Evolutionary conservation across 2,113 vertebrate species (phyloP).

Genomic region (Pterophyllum scalare): DNA sequence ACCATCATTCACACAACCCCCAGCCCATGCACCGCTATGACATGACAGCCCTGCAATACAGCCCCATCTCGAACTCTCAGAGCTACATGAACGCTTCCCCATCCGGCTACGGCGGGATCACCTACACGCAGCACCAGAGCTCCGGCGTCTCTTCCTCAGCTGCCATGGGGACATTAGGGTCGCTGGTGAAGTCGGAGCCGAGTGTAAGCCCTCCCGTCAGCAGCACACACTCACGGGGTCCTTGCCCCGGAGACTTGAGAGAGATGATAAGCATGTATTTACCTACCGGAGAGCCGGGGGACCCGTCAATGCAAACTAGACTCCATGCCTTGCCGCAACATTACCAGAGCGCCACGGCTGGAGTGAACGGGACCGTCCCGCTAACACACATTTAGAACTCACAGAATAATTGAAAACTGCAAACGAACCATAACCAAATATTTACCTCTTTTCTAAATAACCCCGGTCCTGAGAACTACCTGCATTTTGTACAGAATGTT

Average conservation of each 20-base stretch:
- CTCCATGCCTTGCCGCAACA: slow-evolving; percentile 95
- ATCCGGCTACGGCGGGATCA: slow-evolving; percentile 91
- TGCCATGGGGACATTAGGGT: slow-evolving; percentile 91
- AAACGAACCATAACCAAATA: slow-evolving; percentile 85
- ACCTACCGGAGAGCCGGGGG: slow-evolving; percentile 91
- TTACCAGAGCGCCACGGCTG: slow-evolving; percentile 94
- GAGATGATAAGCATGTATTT: slow-evolving; percentile 99
- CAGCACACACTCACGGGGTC: slow-evolving; percentile 91
- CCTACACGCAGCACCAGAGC: slow-evolving; percentile 90
- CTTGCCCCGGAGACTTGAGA: slow-evolving; percentile 96
- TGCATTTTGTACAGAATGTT: slow-evolving; percentile 91
- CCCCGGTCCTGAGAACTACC: slow-evolving; percentile 79
- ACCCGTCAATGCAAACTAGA: slow-evolving; percentile 92
- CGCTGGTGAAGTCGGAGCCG: slow-evolving; percentile 95
- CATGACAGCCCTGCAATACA: slow-evolving; percentile 94
- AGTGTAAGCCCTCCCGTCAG: slow-evolving; percentile 94
- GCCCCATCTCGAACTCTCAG: slow-evolving; percentile 96
- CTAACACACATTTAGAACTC: slow-evolving; percentile 93
- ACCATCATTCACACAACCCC: slow-evolving; percentile 90
- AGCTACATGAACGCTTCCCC: slow-evolving; percentile 97
- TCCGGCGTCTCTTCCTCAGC: slow-evolving; percentile 90
- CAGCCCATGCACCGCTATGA: slow-evolving; percentile 97
- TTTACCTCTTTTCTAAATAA: slow-evolving; percentile 86
- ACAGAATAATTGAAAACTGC: slow-evolving; percentile 76
- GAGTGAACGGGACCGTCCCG: slow-evolving; percentile 96